Conservation (phyloP, 2,797 vertebrate species). For the Gastrophryne carolinensis region DNA sequence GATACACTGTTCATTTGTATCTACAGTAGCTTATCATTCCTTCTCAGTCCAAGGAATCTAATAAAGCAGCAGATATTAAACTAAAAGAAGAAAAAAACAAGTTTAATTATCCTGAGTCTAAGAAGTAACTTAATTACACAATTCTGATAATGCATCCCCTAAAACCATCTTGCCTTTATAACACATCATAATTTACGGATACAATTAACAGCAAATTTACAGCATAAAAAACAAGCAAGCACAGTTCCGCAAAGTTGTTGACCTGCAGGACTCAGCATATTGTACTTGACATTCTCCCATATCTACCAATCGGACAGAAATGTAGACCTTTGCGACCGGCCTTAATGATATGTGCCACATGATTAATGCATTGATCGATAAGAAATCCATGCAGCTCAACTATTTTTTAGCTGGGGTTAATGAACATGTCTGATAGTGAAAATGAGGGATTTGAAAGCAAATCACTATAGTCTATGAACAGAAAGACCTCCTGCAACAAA, state of each 20-base stretch:
- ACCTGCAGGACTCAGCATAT: constrained; percentile 61
- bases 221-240: constrained; percentile 68
- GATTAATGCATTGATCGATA: constrained; percentile 88
- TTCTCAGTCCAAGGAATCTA: no score
- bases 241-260: constrained; percentile 64
- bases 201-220: constrained; percentile 62
- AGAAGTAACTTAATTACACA: constrained; percentile 10
- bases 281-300: constrained; percentile 69
- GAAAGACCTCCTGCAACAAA: constrained; percentile 70
- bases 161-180: constrained; percentile 36
- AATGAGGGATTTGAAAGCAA: constrained; percentile 95
- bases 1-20: no score
- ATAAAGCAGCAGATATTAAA: neutral
- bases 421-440: constrained; percentile 91
- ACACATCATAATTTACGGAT: constrained; percentile 62
- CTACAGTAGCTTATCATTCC: no score
- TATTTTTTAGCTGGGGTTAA: constrained; percentile 90
- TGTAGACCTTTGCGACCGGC: constrained; percentile 72
- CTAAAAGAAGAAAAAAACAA: neutral
- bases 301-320: constrained; percentile 68
- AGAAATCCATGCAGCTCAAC: constrained; percentile 87
- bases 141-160: neutral
- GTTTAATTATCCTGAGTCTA: neutral
- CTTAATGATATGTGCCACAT: constrained; percentile 82
- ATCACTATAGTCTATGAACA: constrained; percentile 93